Percentiles rank a stretch among this genome's conserved stretches.
phyloP scores from a whole-genome alignment of 2,888 invertebrate species.

The Amblyjoppa fuscipennis region DNA sequence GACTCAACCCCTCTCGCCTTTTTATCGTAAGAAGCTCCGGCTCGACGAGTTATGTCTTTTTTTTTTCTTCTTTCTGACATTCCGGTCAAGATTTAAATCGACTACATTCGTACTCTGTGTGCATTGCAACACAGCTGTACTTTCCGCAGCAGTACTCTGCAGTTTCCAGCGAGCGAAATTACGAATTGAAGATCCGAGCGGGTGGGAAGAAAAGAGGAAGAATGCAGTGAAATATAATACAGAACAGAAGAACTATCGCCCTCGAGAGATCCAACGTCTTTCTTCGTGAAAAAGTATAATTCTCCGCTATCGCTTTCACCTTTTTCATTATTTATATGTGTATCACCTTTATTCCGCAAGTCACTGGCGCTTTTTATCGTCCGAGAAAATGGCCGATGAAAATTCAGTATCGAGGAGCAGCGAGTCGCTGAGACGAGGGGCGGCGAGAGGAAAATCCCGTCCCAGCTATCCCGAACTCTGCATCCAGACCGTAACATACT shows the following conservation, averaged over 20 bases:
- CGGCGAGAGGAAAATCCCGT: conserved; percentile 26
- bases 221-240: conserved; percentile 26
- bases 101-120: background rate
- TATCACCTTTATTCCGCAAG: conserved; percentile 16
- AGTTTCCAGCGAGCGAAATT: conserved; percentile 22
- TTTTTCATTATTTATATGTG: conserved; percentile 7
- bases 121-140: background rate
- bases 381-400: conserved; percentile 40
- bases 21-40: background rate
- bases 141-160: background rate
- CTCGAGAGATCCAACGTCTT: conserved; percentile 25
- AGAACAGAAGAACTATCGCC: background rate
- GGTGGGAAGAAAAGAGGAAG: background rate
- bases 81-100: conserved; percentile 2
- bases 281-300: conserved; percentile 36
- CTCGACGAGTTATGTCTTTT: background rate
- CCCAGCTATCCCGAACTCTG: conserved; percentile 20
- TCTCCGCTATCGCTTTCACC: conserved; percentile 14
- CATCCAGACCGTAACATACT: conserved; percentile 51
- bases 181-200: background rate
- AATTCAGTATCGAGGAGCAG: conserved; percentile 6
- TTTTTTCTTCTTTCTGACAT: background rate
- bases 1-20: background rate
- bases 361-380: conserved; percentile 18
- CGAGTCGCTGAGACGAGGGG: background rate